Evolutionary conservation across 2,797 vertebrate species (phyloP).

Genomic region (Phataginus tetradactyla): DNA sequence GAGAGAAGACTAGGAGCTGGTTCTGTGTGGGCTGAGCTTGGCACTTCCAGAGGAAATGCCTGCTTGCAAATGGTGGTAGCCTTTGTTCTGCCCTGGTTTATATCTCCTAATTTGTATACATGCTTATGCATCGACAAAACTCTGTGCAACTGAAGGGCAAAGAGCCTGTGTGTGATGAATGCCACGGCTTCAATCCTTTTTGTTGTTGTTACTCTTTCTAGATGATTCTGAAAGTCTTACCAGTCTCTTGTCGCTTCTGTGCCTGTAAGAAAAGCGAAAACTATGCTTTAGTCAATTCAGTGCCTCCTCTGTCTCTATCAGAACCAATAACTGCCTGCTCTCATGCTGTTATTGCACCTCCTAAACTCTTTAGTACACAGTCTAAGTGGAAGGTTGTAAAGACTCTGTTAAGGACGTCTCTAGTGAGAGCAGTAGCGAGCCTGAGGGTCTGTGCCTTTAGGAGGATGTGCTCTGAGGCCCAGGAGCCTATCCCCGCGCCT

Average conservation of each 20-base stretch:
- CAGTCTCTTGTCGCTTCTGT: background rate
- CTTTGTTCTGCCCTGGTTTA: background rate
- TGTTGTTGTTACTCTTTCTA: background rate
- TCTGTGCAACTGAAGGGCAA: background rate
- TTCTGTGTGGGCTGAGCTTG: background rate
- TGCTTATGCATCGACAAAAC: background rate
- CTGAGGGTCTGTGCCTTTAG: background rate
- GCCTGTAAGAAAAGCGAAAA: slow-evolving; percentile 27
- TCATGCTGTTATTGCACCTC: slow-evolving; percentile 45
- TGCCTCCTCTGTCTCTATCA: slow-evolving; percentile 33
- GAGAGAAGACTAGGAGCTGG: background rate
- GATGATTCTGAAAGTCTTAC: background rate
- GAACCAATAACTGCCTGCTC: slow-evolving; percentile 46
- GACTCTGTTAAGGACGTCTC: slow-evolving; percentile 28
- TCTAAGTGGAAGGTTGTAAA: background rate
- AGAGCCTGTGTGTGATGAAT: background rate
- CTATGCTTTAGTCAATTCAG: slow-evolving; percentile 46
- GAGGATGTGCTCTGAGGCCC: background rate
- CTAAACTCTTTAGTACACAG: slow-evolving; percentile 38
- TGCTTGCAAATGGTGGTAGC: too few relatives aligned
- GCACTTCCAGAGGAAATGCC: background rate
- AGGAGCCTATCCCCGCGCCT: background rate
- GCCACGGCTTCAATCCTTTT: background rate
- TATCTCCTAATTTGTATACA: background rate
- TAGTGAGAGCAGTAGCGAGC: background rate